Base-by-base conservation (phyloP, 2,113 vertebrate species). In the Cyphomyrus plagiostoma region DNA sequence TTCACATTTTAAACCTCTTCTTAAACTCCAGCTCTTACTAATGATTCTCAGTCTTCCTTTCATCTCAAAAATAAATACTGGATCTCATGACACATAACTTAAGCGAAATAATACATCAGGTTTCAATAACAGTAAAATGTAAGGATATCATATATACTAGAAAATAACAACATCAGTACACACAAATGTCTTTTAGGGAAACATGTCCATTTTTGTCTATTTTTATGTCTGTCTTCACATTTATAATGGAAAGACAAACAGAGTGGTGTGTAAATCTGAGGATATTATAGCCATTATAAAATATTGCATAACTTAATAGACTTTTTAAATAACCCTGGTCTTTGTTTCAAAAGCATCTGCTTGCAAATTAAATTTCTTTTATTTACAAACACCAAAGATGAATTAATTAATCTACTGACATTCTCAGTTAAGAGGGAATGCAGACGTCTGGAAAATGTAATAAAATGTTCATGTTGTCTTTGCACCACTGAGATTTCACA, bases 21-120 rank as follows among this genome's bases (percentile, higher is more conserved):
- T 66, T 66, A n/a, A 70, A 70, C 62, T 70, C 62, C n/a, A 70
- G 62, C 62, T 70, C 62, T 30, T 30, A 70, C 62, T 30, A 70
- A 70, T 70, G 62, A 70, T 30, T 70, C 62, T 30, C n/a, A 70
- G 62, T 70, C 62, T 70, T 70, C 62, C 62, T 70, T 70, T 30
- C 26, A 70, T 70, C 62, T 70, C 26, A n/a, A 70, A 70, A 70
- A 70, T 70, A 70, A 70, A 26, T 13, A 70, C 62, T 70, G 26
- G 10, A 13, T 30, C 62, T 30, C 62, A 70, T 30, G 10, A 70
- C 26, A 70, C 26, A 70, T 10, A 45, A 84, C 45, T 1, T 45
- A 48, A 84, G 35, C 80, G 17, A 83, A 83, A 83, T 83, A 83
- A 83, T 13, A 70, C 80, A 83, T 83, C 17, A 83, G 80, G 80